phyloP scores from a whole-genome alignment of 2,888 invertebrate species.

The Rhagium mordax region DNA sequence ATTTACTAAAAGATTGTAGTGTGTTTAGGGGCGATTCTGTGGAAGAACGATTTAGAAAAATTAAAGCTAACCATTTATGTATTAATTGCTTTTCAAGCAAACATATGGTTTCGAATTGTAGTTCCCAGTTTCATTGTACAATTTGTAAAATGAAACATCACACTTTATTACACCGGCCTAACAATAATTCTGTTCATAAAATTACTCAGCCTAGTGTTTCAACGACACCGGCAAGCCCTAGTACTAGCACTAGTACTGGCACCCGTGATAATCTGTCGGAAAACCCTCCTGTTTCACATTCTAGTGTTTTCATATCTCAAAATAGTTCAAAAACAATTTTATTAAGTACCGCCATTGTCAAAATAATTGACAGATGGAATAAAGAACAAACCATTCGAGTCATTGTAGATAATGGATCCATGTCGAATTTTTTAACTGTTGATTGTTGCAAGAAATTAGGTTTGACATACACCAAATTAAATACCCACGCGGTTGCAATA shows the following conservation, averaged over 20 bases:
- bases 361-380: slow-evolving; percentile 11
- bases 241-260: neutral
- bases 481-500: neutral
- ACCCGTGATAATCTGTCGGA: neutral
- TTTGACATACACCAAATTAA: neutral
- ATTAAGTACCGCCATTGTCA: slow-evolving; percentile 11
- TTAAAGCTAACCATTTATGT: slow-evolving; percentile 22
- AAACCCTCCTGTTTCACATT: neutral
- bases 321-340: neutral
- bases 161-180: slow-evolving; percentile 7
- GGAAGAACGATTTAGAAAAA: neutral
- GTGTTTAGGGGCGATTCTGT: slow-evolving; percentile 4
- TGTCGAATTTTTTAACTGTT: slow-evolving; percentile 26
- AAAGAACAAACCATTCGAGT: slow-evolving; percentile 10
- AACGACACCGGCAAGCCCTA: neutral
- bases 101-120: slow-evolving; percentile 10
- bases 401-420: slow-evolving; percentile 14
- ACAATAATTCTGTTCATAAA: neutral
- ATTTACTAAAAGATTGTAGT: slow-evolving; percentile 28
- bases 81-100: slow-evolving; percentile 23
- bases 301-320: neutral
- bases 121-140: slow-evolving; percentile 4
- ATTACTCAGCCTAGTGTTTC: neutral
- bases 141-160: slow-evolving; percentile 22
- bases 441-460: slow-evolving; percentile 21